Conservation (phyloP, 2,113 vertebrate species). For the Anas platyrhynchos region DNA sequence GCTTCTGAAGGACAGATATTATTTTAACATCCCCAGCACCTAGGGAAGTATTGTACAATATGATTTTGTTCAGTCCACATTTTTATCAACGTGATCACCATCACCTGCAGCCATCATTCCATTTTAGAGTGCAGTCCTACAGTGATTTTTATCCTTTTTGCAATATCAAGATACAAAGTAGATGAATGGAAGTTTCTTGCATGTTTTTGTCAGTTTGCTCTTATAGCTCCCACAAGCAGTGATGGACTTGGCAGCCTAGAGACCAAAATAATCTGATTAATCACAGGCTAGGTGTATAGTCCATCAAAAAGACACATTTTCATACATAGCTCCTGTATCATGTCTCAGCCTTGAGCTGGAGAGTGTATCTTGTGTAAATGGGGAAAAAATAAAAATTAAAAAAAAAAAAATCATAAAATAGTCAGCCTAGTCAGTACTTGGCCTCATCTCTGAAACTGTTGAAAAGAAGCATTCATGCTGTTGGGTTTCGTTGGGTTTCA, state of each 20-base stretch:
- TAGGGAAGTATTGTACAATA: constrained; percentile 19
- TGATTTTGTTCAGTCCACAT: constrained; percentile 23
- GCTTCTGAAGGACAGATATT: constrained; percentile 30
- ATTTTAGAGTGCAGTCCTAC: constrained; percentile 11
- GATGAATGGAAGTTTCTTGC: constrained; percentile 47
- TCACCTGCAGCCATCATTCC: constrained; percentile 19
- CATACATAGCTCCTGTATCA: not conserved
- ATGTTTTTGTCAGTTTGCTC: constrained; percentile 54
- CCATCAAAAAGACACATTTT: constrained; percentile 23
- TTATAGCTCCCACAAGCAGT: constrained; percentile 1
- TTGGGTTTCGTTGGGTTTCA: not conserved
- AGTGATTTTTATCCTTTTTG: constrained; percentile 14
- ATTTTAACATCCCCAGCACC: not conserved
- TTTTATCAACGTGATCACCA: constrained; percentile 9
- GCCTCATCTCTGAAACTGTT: not conserved
- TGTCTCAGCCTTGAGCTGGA: constrained; percentile 2
- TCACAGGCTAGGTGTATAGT: constrained; percentile 33
- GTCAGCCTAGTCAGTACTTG: not conserved
- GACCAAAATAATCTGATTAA: constrained; percentile 63
- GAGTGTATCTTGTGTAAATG: not conserved
- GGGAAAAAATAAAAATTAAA: not conserved
- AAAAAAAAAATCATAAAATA: not conserved
- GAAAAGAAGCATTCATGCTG: constrained; percentile 2
- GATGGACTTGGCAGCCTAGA: constrained; percentile 46
- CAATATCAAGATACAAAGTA: constrained; percentile 30